Conservation (phyloP, 2,113 vertebrate species). For the Rhinopithecus roxellana region DNA sequence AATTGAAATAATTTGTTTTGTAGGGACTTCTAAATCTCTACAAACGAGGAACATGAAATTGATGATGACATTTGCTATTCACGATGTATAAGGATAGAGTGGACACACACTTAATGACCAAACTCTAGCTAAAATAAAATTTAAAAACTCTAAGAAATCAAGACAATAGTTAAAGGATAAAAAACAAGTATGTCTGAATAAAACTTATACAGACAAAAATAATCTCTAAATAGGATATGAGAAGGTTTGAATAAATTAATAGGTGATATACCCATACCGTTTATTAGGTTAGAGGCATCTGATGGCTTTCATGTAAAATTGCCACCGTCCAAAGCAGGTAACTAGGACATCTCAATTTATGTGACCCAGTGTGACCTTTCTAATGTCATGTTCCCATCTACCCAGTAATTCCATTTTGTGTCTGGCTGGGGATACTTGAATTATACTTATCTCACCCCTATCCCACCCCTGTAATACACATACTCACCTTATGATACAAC, state of each 20-base stretch:
- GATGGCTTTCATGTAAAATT: conserved; percentile 24
- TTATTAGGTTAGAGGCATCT: conserved; percentile 62
- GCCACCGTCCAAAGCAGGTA: conserved; percentile 19
- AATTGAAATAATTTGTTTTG: neutral
- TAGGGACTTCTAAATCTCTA: neutral
- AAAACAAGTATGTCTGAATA: neutral
- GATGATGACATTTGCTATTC: neutral
- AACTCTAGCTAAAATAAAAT: neutral
- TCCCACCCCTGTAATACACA: neutral
- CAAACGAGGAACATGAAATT: neutral
- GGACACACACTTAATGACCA: neutral
- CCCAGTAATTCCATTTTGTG: neutral
- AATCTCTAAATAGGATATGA: conserved; percentile 18
- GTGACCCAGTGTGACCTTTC: conserved; percentile 42
- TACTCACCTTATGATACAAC: neutral
- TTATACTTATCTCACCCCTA: neutral
- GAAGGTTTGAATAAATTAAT: conserved; percentile 33
- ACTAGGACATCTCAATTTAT: conserved; percentile 55
- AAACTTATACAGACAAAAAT: conserved; percentile 48
- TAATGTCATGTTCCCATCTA: conserved; percentile 29
- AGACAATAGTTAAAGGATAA: neutral
- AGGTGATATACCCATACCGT: neutral
- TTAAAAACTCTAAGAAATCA: neutral
- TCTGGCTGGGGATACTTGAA: neutral
- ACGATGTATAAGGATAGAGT: neutral